Conservation (phyloP, 92 coral and sea anemone species). For the Porites lobata region DNA sequence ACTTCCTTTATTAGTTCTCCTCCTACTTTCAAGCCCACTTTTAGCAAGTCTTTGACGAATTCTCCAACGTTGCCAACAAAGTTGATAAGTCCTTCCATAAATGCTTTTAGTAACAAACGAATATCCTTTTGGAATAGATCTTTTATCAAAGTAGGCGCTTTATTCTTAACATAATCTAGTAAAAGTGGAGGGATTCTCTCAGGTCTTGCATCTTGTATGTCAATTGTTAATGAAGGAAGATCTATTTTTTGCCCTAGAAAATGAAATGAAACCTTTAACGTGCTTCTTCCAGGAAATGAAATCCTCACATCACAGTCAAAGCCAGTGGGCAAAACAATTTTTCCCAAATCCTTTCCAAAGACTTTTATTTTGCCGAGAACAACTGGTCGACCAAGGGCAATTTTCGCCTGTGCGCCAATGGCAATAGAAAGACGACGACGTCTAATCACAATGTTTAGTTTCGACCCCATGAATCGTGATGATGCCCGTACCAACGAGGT, state of each 20-base stretch:
- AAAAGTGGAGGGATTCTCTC: constrained; percentile 60
- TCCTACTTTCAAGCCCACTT: constrained; percentile 44
- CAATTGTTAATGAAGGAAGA: constrained; percentile 46
- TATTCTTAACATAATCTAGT: constrained; percentile 26
- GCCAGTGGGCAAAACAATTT: constrained; percentile 57
- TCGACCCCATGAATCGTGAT: constrained; percentile 71
- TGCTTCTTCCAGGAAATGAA: constrained; percentile 65
- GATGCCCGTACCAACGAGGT: constrained; percentile 51
- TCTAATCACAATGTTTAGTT: constrained; percentile 37
- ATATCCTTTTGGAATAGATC: constrained; percentile 43
- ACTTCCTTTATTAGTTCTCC: constrained; percentile 54
- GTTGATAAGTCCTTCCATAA: constrained; percentile 57
- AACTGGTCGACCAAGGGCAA: constrained; percentile 27
- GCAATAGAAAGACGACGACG: constrained; percentile 46
- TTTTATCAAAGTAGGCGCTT: constrained; percentile 49
- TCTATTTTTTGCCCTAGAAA: constrained; percentile 46
- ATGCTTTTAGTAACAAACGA: constrained; percentile 44
- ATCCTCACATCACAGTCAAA: constrained; percentile 57
- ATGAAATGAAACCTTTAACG: constrained; percentile 44
- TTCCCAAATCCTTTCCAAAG: constrained; percentile 55
- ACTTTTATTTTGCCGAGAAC: constrained; percentile 60
- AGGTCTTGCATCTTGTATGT: constrained; percentile 62
- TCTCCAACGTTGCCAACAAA: constrained; percentile 52
- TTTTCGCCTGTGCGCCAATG: constrained; percentile 53
- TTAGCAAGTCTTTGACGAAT: constrained; percentile 50